Conservation (phyloP, 2,113 vertebrate genomes). For the Terrapene triunguis region DNA sequence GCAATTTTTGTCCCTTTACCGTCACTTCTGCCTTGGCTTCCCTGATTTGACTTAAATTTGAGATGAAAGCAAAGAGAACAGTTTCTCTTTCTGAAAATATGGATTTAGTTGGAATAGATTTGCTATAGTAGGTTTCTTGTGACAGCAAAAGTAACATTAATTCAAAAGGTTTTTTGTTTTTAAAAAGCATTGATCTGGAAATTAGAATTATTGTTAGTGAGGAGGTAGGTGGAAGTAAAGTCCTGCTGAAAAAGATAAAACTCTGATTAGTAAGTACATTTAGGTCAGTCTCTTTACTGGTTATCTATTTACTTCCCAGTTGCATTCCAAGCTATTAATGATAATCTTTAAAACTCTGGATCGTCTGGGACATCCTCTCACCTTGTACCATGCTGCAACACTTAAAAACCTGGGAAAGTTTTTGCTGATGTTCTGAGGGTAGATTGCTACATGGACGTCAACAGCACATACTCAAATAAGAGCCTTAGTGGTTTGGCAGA, state of each 20-base stretch:
- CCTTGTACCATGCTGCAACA: background rate
- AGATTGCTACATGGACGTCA: background rate
- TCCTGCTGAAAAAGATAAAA: background rate
- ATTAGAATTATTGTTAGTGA: background rate
- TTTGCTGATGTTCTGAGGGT: background rate
- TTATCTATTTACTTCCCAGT: background rate
- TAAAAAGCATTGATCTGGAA: background rate
- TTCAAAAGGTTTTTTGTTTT: background rate
- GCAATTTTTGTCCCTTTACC: background rate
- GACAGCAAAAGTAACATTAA: background rate
- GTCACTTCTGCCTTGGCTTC: background rate
- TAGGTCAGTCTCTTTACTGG: background rate
- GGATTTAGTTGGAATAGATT: background rate
- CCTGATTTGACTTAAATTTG: conserved; percentile 5
- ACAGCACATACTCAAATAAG: background rate
- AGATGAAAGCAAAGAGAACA: conserved; percentile 3
- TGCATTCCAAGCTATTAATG: background rate
- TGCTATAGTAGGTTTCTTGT: background rate
- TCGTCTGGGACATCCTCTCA: background rate
- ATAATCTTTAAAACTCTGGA: background rate
- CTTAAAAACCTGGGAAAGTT: background rate
- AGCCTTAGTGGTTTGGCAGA: background rate
- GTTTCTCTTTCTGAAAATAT: conserved; percentile 22
- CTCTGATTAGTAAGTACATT: background rate
- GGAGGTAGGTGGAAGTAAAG: background rate